Evolutionary conservation across 2,888 invertebrate genomes (phyloP).

Genomic region (Brachycybe producta): DNA sequence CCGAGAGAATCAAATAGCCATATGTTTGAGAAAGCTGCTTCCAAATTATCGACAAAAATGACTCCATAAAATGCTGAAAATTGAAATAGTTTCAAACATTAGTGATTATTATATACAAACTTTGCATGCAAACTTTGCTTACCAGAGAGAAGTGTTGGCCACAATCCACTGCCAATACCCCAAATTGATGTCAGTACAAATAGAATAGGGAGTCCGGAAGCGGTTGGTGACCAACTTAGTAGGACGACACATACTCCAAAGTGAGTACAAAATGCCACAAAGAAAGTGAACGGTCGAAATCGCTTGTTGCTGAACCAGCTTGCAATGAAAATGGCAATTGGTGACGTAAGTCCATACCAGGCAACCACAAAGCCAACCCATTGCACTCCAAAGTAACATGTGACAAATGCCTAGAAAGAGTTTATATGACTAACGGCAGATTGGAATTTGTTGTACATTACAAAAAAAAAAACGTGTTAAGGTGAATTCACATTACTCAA

Average conservation of each 20-base stretch:
- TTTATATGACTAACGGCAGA: no score
- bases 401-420: conserved; percentile 14
- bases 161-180: conserved; percentile 13
- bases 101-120: no score
- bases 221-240: not conserved
- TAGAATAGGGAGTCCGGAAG: not conserved
- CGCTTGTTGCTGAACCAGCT: not conserved
- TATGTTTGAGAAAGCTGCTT: conserved; percentile 14
- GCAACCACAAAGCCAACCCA: conserved; percentile 12
- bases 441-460: no score
- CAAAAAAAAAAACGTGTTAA: no score
- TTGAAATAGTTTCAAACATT: no score
- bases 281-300: conserved; percentile 19
- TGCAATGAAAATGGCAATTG: conserved; percentile 1
- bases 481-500: no score
- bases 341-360: conserved; percentile 11
- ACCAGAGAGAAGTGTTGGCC: conserved; percentile 7
- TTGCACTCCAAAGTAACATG: conserved; percentile 11
- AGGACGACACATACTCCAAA: conserved; percentile 2
- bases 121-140: no score
- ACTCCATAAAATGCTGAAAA: conserved; percentile 14
- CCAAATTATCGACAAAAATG: conserved; percentile 16
- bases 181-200: conserved; percentile 5
- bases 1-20: conserved; percentile 13
- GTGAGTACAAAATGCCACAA: conserved; percentile 15